These are phyloP conservation scores for Poecilia latipinna DNA, from an alignment of 2,113 vertebrate genomes.

Conservation along the genomic window DNA sequence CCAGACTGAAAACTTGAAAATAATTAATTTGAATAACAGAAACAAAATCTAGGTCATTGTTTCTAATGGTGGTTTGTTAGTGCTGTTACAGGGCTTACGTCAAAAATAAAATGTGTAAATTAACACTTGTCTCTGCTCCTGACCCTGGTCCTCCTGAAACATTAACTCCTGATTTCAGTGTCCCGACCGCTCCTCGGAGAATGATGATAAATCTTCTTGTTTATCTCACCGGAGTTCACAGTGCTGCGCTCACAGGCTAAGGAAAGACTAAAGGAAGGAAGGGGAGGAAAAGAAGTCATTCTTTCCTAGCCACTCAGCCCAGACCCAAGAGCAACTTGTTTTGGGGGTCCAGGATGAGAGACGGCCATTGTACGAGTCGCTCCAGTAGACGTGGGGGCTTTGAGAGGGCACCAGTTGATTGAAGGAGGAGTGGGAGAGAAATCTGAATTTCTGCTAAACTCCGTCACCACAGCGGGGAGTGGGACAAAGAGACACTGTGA, in stretches of 20 bases:
- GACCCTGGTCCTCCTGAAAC: constrained; percentile 7
- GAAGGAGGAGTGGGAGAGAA: constrained; percentile 73
- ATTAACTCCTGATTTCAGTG: constrained; percentile 9
- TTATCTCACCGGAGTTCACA: constrained; percentile 45
- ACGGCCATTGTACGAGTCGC: constrained; percentile 69
- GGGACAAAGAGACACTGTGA: constrained; percentile 74
- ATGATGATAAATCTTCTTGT: constrained; percentile 49
- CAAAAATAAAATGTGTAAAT: not conserved
- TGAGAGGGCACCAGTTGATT: constrained; percentile 47
- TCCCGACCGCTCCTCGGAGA: constrained; percentile 26
- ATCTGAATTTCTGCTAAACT: constrained; percentile 73
- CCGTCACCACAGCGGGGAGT: constrained; percentile 64
- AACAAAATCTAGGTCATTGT: not conserved
- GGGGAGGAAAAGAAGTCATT: constrained; percentile 75
- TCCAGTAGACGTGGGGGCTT: constrained; percentile 58
- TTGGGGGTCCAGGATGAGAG: constrained; percentile 75
- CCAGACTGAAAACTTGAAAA: no score
- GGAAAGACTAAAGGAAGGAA: constrained; percentile 67
- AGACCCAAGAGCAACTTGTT: constrained; percentile 63
- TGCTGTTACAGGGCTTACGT: no score
- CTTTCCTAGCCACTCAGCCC: constrained; percentile 74
- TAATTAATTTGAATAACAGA: not conserved
- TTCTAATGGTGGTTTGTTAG: no score
- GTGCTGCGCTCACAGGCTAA: constrained; percentile 43
- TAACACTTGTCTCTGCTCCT: not conserved